phyloP scores from a whole-genome alignment of 2,888 invertebrate genomes.

The Bruchidius siliquastri region DNA sequence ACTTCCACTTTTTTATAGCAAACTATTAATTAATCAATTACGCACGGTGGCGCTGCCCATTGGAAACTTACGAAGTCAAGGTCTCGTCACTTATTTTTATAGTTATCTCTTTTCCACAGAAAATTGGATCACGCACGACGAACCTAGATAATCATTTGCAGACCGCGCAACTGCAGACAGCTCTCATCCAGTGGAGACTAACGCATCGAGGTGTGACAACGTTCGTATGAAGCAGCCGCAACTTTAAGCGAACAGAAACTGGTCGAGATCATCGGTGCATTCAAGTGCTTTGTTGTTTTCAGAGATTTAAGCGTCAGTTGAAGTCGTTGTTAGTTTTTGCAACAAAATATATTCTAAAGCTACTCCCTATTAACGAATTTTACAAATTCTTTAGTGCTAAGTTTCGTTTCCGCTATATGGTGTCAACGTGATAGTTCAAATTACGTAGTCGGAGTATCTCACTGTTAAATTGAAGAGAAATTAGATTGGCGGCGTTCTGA shows the following conservation, averaged over 20 bases:
- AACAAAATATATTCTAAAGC: conserved; percentile 21
- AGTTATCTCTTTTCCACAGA: conserved; percentile 19
- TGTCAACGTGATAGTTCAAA: conserved; percentile 6
- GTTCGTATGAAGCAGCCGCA: neutral
- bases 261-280: conserved; percentile 5
- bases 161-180: neutral
- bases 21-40: too few relatives aligned
- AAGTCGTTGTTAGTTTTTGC: conserved; percentile 20
- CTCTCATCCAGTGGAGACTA: neutral
- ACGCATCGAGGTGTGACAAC: neutral
- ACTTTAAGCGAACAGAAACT: neutral
- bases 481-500: too few relatives aligned
- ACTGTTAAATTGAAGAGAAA: too few relatives aligned
- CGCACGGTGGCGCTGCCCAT: too few relatives aligned
- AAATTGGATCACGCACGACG: conserved; percentile 15
- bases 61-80: too few relatives aligned
- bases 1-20: too few relatives aligned
- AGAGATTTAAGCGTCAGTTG: conserved; percentile 18
- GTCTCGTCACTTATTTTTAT: too few relatives aligned
- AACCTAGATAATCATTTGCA: conserved; percentile 11
- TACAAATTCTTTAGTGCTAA: conserved; percentile 12
- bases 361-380: conserved; percentile 18
- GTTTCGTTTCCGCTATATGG: conserved; percentile 8
- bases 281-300: conserved; percentile 21
- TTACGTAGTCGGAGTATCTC: neutral